Evolutionary conservation across 1,140 invertebrate genomes (phyloP), one percentile per base, ranked within the genome.

Genomic region (Microvelia longipes): DNA sequence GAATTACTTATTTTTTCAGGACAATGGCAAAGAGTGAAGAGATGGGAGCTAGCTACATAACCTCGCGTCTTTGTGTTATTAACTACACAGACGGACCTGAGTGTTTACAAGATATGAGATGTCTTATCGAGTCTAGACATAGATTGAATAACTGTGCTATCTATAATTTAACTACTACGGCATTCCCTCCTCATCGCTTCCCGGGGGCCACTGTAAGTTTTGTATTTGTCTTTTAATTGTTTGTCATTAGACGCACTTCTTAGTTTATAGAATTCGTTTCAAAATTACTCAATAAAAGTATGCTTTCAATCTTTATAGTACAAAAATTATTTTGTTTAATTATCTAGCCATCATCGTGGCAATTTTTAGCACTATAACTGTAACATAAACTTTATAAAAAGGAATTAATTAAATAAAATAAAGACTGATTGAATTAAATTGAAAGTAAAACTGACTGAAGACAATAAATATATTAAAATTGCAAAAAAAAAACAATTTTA

Each of bases 31-130:
- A 92, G 71, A 87, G 87, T 27, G 93, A 96, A 66, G 71, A 72
- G 79, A 79, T 96, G 68, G 94, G 96, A 78, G 88, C 95, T 25
- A 92, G 87, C 77, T 94, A 94, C 78, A 86, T 96, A 64, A 96
- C 94, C 5, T 93, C 93, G 62, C 84, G 93, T 62, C 81, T 96
- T 68, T 81, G 90, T 75, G 90, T 96, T 0, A 96, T 70, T 2
- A 70, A 73, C 50, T 70, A 71, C 66, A 69, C 73, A 15, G 71
- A 71, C 28, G 72, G 72, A 2, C 72, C 69, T 1, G 72, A 73
- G 14, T 67, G 67, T 15, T 29, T 73, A 11, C 70, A 97, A 79
- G 92, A 94, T 11, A 83, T 97, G n/a, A 93, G 96, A 77, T 92
- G 92, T 14, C 88, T 93, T 1, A 93, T 72, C 19, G 71, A 72